These are phyloP conservation scores for Pharmacophagus antenor DNA, from an alignment of 2,888 invertebrate genomes.

Conservation along the genomic window DNA sequence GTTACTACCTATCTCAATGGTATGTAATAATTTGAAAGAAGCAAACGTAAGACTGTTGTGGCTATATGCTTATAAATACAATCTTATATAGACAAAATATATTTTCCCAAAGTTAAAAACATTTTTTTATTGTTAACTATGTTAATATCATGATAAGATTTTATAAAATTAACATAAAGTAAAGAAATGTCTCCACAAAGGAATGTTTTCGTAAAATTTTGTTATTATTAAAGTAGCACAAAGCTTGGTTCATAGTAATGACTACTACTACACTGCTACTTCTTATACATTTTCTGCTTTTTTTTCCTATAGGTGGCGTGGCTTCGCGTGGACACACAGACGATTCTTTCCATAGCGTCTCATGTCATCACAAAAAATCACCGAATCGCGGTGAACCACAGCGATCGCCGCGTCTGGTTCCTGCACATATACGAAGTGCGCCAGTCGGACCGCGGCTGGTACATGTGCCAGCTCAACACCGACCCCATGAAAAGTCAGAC, in stretches of 20 bases:
- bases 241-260: no score
- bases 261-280: background rate
- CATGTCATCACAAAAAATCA: slow-evolving; percentile 96
- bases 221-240: no score
- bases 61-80: background rate
- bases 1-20: slow-evolving; percentile 1
- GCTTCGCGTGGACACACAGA: slow-evolving; percentile 95
- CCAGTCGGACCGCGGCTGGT: slow-evolving; percentile 92
- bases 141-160: no score
- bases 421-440: slow-evolving; percentile 91
- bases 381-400: slow-evolving; percentile 91
- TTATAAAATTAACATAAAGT: no score
- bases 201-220: no score
- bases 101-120: no score
- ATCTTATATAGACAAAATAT: no score
- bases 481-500: slow-evolving; percentile 96
- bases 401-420: slow-evolving; percentile 92
- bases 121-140: no score
- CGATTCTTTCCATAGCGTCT: slow-evolving; percentile 93
- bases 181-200: no score
- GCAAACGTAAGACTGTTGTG: background rate
- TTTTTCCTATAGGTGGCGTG: slow-evolving; percentile 86
- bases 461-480: slow-evolving; percentile 96
- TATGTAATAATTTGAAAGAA: background rate
- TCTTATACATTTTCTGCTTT: background rate